These are phyloP conservation scores for Merodon equestris DNA, from an alignment of 2,888 invertebrate species.

Conservation along the genomic window DNA sequence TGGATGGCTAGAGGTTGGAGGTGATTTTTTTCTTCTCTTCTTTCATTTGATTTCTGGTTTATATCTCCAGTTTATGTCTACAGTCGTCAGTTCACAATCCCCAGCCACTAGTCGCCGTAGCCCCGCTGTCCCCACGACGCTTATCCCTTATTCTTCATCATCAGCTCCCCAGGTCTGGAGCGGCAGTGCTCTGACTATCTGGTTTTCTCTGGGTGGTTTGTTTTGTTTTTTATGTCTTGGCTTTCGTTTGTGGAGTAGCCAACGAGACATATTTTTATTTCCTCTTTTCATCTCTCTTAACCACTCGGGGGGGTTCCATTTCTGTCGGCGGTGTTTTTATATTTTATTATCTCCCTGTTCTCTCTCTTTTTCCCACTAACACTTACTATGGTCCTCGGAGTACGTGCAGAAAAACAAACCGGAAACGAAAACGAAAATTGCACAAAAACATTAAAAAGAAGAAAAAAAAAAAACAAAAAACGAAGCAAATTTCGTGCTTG, in stretches of 20 bases:
- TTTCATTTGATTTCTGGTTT: constrained; percentile 24
- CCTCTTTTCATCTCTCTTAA: constrained; percentile 48
- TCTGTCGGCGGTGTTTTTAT: constrained; percentile 33
- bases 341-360: too few relatives aligned
- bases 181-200: too few relatives aligned
- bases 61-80: constrained; percentile 22
- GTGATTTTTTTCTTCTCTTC: constrained; percentile 36
- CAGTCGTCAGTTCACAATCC: constrained; percentile 19
- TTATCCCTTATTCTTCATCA: too few relatives aligned
- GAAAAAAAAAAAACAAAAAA: too few relatives aligned
- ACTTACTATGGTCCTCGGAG: constrained; percentile 45
- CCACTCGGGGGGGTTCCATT: constrained; percentile 45
- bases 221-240: neutral
- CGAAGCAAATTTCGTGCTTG: constrained; percentile 39
- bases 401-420: constrained; percentile 8
- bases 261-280: constrained; percentile 65
- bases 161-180: too few relatives aligned
- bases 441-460: too few relatives aligned
- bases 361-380: constrained; percentile 10
- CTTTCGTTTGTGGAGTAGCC: constrained; percentile 30
- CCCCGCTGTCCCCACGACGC: neutral
- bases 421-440: constrained; percentile 3
- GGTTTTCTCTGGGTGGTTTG: neutral
- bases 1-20: constrained; percentile 43
- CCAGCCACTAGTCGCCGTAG: constrained; percentile 8